Base-by-base conservation (phyloP, 2,113 vertebrate genomes). In the Crypturellus undulatus region DNA sequence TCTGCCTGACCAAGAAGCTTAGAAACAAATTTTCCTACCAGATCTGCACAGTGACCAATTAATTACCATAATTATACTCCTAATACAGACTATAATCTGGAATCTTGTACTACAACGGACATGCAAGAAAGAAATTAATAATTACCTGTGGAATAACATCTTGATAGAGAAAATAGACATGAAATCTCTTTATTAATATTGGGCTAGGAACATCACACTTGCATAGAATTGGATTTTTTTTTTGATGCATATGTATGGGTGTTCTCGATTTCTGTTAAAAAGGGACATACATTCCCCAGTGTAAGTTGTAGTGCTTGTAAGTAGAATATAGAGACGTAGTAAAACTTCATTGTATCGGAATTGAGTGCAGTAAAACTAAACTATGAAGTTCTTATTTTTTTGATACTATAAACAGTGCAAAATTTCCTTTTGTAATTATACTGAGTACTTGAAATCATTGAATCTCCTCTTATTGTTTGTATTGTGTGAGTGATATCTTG, bases 371-470 rank as follows among this genome's bases (percentile, higher is more conserved):
- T 60, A 52, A 79, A 92, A 87, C 69, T 62, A 25, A 4, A 40
- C 64, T 78, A 28, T 58, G 56, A 75, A 78, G 68, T 36, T 92
- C 58, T 69, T 76, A 52, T 3, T 24, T 58, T 58, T 89, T 42
- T 69, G 30, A 10, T 79, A 38, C 40, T 9, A 20, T 43, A 52
- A 90, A 58, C 65, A 32, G 62, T 70, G 84, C 40, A 71, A 43
- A 87, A 89, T 84, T 87, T 62, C 58, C 3, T 84, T 90, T 69
- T 51, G 62, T 75, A 86, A 69, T 90, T 94, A 95, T 52, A 62
- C 80, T 59, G 82, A 86, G 86, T 84, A 94, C 92, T 93, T 93
- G 87, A 86, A 72, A 79, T 91, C 62, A 72, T 70, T 88, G 54
- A 77, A 68, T 90, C 83, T 79, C 92, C 80, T 90, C 30, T 32